Percentiles rank a stretch among this genome's conserved stretches.
Conservation (phyloP, 2,797 vertebrate species). For the Peromyscus eremicus region DNA sequence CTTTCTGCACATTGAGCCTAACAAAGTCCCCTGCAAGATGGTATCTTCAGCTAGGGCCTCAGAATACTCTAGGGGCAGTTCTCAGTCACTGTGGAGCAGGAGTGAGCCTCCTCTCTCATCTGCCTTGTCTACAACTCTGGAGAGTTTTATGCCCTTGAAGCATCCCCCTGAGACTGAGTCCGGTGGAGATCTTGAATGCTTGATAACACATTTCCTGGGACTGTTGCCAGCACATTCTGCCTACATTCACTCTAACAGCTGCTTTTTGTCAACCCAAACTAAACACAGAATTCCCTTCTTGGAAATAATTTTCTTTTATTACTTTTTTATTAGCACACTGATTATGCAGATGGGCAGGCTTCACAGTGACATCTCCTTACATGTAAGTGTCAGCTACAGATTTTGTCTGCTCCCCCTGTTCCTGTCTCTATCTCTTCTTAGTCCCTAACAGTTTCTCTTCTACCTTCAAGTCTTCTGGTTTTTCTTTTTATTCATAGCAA, state of each 20-base stretch:
- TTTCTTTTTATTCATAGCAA: not conserved
- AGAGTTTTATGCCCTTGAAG: not conserved
- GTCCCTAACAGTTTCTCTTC: not conserved
- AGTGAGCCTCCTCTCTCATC: not conserved
- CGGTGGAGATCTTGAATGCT: not conserved
- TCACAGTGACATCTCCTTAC: not conserved
- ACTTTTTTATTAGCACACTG: not conserved
- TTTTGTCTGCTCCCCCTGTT: not conserved
- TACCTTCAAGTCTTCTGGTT: not conserved
- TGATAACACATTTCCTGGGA: not conserved
- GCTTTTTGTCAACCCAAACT: not conserved
- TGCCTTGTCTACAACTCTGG: not conserved
- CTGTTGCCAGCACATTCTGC: not conserved
- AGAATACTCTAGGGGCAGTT: not conserved
- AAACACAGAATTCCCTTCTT: not conserved
- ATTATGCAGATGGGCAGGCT: not conserved
- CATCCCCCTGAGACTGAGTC: not conserved
- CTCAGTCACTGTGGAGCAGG: not conserved
- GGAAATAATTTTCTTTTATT: constrained; percentile 2
- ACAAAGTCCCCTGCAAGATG: not conserved
- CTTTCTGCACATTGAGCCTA: not conserved
- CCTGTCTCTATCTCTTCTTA: not conserved
- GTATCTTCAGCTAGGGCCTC: not conserved
- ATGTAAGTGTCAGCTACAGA: not conserved
- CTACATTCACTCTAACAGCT: constrained; percentile 20